Evolutionary conservation across 2,797 vertebrate genomes (phyloP).

Genomic region (Rhinoraja longicauda): DNA sequence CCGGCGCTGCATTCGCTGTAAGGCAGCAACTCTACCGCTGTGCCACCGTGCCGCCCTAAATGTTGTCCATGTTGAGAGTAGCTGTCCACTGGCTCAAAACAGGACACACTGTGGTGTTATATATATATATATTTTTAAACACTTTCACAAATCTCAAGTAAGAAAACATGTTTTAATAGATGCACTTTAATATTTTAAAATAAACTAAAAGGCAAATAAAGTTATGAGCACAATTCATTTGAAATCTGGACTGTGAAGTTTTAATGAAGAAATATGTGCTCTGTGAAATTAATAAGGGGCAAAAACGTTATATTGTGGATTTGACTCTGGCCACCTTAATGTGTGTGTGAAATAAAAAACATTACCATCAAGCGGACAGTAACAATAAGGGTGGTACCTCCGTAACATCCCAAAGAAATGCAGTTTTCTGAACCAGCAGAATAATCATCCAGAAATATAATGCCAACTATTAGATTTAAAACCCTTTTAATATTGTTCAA

Average conservation of each 20-base stretch:
- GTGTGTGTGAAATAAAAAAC: not conserved
- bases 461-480: not conserved
- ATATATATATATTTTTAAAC: not conserved
- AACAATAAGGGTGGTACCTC: not conserved
- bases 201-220: not conserved
- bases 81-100: not conserved
- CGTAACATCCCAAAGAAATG: too few species aligned
- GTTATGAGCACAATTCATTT: not conserved
- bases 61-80: not conserved
- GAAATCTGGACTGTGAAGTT: not conserved
- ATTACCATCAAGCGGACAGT: not conserved
- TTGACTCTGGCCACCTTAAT: not conserved
- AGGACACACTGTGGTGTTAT: not conserved
- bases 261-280: not conserved
- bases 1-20: too few species aligned
- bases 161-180: not conserved
- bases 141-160: not conserved
- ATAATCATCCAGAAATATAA: constrained; percentile 5
- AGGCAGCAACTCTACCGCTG: too few species aligned
- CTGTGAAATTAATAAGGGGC: not conserved
- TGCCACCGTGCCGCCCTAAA: too few species aligned
- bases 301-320: not conserved
- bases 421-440: not conserved
- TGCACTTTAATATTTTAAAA: not conserved
- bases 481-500: not conserved